Evolutionary conservation across 2,113 vertebrate genomes (phyloP).

Genomic region (Coregonus clupeaformis): DNA sequence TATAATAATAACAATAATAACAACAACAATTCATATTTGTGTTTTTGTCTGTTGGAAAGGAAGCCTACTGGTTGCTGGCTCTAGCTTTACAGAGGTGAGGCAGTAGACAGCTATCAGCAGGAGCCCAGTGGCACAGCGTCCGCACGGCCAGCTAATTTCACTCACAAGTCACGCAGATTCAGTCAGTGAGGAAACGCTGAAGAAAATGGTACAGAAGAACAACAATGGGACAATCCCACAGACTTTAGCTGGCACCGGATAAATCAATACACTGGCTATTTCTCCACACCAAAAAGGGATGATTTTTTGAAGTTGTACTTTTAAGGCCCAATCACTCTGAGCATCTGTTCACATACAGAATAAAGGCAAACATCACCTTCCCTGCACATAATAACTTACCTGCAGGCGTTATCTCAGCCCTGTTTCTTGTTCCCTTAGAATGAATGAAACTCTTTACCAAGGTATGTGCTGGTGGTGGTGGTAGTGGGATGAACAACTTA

Average conservation of each 20-base stretch:
- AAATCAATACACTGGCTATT: neutral
- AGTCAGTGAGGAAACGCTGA: too few species aligned
- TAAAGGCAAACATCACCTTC: conserved; percentile 48
- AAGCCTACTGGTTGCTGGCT: conserved; percentile 53
- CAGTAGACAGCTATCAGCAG: conserved; percentile 49
- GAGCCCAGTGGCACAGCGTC: conserved; percentile 45
- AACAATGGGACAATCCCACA: too few species aligned
- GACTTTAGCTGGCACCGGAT: neutral
- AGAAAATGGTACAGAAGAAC: too few species aligned
- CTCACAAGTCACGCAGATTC: too few species aligned
- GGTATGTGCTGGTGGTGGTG: too few species aligned
- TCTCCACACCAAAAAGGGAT: conserved; percentile 48
- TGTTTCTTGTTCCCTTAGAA: too few species aligned
- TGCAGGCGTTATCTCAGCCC: neutral
- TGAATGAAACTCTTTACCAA: too few species aligned
- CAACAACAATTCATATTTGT: conserved; percentile 43
- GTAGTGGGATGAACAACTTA: too few species aligned
- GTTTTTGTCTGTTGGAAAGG: conserved; percentile 52
- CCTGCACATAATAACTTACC: conserved; percentile 43
- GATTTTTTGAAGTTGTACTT: conserved; percentile 20
- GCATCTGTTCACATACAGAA: conserved; percentile 61
- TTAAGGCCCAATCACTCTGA: conserved; percentile 47
- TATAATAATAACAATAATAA: conserved; percentile 38
- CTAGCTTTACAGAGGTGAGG: conserved; percentile 41
- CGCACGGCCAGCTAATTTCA: conserved; percentile 54